phyloP scores from a whole-genome alignment of 1,140 invertebrate genomes.

The Drusus annulatus region DNA sequence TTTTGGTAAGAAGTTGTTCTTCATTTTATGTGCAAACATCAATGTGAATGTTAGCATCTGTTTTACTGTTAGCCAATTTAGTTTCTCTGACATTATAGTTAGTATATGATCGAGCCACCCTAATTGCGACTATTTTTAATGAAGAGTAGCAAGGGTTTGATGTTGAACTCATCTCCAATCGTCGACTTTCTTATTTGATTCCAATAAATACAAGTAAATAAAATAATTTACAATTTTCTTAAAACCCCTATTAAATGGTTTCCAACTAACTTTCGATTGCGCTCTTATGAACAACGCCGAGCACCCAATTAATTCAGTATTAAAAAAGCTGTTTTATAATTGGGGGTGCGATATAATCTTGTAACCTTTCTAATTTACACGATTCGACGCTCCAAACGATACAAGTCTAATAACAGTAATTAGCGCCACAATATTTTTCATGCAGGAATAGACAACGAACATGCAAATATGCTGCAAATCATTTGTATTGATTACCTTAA shows the following conservation, averaged over 20 bases:
- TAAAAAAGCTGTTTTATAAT: background rate
- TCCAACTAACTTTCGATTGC: background rate
- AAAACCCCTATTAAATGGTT: background rate
- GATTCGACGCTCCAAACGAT: slow-evolving; percentile 10
- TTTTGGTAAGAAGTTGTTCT: no score
- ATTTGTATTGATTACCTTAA: slow-evolving; percentile 38
- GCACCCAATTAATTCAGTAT: background rate
- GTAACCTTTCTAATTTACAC: slow-evolving; percentile 13
- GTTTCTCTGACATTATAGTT: no score
- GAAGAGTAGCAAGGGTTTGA: no score
- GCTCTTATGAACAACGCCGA: background rate
- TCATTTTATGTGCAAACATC: no score
- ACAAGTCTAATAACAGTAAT: slow-evolving; percentile 15
- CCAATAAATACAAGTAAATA: background rate
- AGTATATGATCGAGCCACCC: no score
- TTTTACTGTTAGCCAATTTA: no score
- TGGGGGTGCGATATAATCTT: background rate
- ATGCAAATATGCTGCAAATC: slow-evolving; percentile 25
- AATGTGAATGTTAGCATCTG: no score
- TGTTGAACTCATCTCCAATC: no score
- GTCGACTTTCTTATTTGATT: no score
- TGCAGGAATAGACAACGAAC: background rate
- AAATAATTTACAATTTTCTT: background rate
- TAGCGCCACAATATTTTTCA: background rate
- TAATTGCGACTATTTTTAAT: no score